Percentiles rank a stretch among this genome's conserved stretches.
These are phyloP conservation scores for Amphipoea lucens DNA, from an alignment of 2,888 invertebrate species.

Conservation along the genomic window DNA sequence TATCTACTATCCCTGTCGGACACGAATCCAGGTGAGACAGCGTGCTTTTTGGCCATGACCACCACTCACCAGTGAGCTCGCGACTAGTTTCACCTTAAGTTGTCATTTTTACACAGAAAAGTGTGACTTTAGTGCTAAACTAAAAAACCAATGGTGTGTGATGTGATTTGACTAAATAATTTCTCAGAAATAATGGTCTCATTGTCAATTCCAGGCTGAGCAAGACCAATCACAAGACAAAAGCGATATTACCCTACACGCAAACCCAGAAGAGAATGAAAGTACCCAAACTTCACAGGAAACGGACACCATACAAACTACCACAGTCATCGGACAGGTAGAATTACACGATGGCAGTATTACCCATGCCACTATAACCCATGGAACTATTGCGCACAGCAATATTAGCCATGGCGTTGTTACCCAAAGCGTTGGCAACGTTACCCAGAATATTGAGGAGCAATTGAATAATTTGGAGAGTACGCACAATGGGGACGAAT, in stretches of 20 bases:
- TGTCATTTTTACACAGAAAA: no score
- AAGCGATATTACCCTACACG: background rate
- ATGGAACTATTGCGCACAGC: slow-evolving; percentile 9
- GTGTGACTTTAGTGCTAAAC: no score
- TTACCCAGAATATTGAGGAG: slow-evolving; percentile 76
- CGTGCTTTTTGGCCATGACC: no score
- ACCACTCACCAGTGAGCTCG: no score
- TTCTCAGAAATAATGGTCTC: background rate
- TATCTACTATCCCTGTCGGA: no score
- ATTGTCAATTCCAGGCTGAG: slow-evolving; percentile 9
- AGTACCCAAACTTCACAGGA: background rate
- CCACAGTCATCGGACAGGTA: slow-evolving; percentile 31
- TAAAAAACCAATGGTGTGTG: no score
- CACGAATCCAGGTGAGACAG: no score
- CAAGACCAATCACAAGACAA: slow-evolving; percentile 46
- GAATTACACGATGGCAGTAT: slow-evolving; percentile 20
- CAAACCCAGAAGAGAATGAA: slow-evolving; percentile 25
- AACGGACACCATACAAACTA: background rate
- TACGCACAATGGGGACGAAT: slow-evolving; percentile 43
- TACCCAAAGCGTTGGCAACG: slow-evolving; percentile 21
- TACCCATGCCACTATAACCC: slow-evolving; percentile 24
- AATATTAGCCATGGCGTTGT: background rate
- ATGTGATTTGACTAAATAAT: no score
- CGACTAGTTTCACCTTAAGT: no score
- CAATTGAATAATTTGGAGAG: slow-evolving; percentile 78